phyloP scores from a whole-genome alignment of 1,140 invertebrate species.

The Scaptomyza graminum region DNA sequence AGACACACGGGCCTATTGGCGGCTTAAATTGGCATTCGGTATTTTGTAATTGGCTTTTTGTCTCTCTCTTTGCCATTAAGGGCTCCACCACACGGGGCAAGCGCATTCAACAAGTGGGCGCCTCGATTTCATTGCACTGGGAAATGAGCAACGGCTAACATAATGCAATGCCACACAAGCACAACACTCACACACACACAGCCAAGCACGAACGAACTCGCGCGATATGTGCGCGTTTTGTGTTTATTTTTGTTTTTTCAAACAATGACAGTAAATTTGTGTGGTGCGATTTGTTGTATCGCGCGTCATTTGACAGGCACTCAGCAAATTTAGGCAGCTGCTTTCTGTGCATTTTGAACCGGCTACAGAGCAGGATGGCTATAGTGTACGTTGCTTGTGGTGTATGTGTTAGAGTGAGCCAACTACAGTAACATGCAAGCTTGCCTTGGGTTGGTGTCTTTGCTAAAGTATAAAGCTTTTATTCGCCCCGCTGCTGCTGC shows the following conservation, averaged over 20 bases:
- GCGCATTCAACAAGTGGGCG: conserved; percentile 48
- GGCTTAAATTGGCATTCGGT: conserved; percentile 60
- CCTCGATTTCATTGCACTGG: conserved; percentile 33
- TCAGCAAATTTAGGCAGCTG: conserved; percentile 46
- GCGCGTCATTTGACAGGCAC: conserved; percentile 75
- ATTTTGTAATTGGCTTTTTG: conserved; percentile 73
- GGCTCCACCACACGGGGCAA: conserved; percentile 5
- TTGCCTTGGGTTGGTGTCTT: conserved; percentile 22
- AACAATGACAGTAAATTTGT: conserved; percentile 59
- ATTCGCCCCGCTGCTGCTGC: neutral
- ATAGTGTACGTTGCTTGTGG: conserved; percentile 2
- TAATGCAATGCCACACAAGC: conserved; percentile 33
- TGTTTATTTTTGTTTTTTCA: conserved; percentile 32
- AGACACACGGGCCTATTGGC: conserved; percentile 63
- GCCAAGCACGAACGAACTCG: neutral
- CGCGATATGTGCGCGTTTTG: conserved; percentile 37
- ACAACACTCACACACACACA: neutral
- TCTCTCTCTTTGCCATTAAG: conserved; percentile 43
- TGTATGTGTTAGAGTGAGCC: conserved; percentile 10
- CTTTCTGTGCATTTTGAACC: conserved; percentile 41
- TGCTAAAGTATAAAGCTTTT: conserved; percentile 3
- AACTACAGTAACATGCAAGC: neutral
- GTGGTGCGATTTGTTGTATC: conserved; percentile 80
- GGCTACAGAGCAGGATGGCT: conserved; percentile 28
- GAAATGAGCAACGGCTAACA: conserved; percentile 51